Conservation (phyloP, 2,888 invertebrate species). For the Zygaena filipendulae region DNA sequence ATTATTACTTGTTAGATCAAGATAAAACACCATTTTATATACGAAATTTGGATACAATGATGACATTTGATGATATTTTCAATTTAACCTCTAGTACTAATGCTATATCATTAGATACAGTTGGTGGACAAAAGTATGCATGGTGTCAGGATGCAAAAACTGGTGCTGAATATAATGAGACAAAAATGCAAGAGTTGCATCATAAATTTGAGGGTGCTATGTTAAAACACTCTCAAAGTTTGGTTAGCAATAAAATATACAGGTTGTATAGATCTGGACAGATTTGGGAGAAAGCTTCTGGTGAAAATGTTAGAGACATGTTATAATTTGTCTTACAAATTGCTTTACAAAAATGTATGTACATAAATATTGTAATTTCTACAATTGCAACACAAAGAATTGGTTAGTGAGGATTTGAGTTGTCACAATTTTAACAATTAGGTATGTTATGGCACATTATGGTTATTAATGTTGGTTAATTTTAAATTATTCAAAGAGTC, state of each 20-base stretch:
- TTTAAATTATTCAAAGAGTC: no score
- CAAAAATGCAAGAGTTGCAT: conserved; percentile 55
- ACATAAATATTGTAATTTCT: no score
- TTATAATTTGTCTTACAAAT: no score
- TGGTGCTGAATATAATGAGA: conserved; percentile 46
- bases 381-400: no score
- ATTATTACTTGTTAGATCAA: conserved; percentile 42
- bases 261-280: conserved; percentile 53
- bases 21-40: conserved; percentile 33
- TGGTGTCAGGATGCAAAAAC: conserved; percentile 51
- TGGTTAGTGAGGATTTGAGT: no score
- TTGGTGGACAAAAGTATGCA: conserved; percentile 55
- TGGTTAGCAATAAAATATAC: conserved; percentile 57
- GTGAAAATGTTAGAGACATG: conserved; percentile 48
- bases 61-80: conserved; percentile 48
- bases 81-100: conserved; percentile 33
- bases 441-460: no score
- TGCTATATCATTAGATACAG: conserved; percentile 35
- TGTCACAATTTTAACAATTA: no score
- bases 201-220: conserved; percentile 64
- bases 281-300: conserved; percentile 52
- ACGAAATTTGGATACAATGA: conserved; percentile 55
- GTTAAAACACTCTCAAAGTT: conserved; percentile 53
- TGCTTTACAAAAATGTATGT: no score
- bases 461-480: conserved; percentile 1